Conservation (phyloP, 1,140 invertebrate genomes). For the Drosophila rhopaloa region DNA sequence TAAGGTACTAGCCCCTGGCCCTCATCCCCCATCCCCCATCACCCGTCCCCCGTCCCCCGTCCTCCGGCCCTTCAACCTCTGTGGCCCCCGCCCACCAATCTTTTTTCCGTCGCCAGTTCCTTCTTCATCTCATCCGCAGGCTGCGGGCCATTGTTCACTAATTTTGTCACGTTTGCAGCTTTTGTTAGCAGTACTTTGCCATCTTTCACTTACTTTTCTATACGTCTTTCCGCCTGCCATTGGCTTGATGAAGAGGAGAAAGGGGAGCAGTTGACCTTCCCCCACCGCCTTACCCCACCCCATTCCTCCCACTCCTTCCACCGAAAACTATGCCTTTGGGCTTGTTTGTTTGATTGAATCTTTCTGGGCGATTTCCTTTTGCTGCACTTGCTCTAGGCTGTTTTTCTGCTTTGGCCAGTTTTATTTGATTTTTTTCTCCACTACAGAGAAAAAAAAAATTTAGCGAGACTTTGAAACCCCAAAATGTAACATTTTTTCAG, state of each 20-base stretch:
- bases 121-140: slow-evolving; percentile 50
- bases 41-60: background rate
- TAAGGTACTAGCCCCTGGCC: slow-evolving; percentile 41
- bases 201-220: slow-evolving; percentile 61
- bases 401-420: slow-evolving; percentile 21
- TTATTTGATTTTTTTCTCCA: background rate
- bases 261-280: slow-evolving; percentile 30
- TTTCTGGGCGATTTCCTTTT: slow-evolving; percentile 62
- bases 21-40: background rate
- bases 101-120: slow-evolving; percentile 42
- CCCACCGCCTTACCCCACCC: background rate
- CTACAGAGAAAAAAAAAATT: slow-evolving; percentile 3
- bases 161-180: slow-evolving; percentile 83
- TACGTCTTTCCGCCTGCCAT: slow-evolving; percentile 26
- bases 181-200: slow-evolving; percentile 67
- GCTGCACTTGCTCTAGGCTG: slow-evolving; percentile 24
- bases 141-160: slow-evolving; percentile 75
- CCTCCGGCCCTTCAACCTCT: background rate
- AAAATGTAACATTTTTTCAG: too few relatives aligned
- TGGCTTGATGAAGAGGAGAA: slow-evolving; percentile 24
- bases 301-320: too few relatives aligned
- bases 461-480: too few relatives aligned
- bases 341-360: slow-evolving; percentile 56
- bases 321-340: slow-evolving; percentile 31
- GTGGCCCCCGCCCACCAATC: slow-evolving; percentile 3